Evolutionary conservation across 1,140 invertebrate genomes (phyloP).

Genomic region (Drosophila bocqueti): DNA sequence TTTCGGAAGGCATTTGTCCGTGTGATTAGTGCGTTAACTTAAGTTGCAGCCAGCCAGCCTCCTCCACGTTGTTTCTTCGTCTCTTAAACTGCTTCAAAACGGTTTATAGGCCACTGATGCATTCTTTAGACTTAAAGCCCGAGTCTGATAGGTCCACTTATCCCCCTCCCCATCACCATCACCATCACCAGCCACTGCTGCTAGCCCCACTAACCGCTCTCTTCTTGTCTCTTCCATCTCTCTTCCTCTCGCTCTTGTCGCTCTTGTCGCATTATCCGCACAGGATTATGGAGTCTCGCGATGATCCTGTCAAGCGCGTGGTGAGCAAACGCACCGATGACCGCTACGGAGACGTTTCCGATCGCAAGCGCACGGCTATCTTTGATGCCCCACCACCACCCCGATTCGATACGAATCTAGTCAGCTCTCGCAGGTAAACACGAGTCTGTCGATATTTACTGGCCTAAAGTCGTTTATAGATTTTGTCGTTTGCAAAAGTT

Average conservation of each 20-base stretch:
- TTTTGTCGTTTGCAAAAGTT: background rate
- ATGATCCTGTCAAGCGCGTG: constrained; percentile 85
- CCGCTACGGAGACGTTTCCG: constrained; percentile 80
- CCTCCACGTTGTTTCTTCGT: constrained; percentile 73
- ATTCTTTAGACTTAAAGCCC: constrained; percentile 38
- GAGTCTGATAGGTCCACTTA: constrained; percentile 11
- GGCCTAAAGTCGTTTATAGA: background rate
- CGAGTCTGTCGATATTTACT: too few species aligned
- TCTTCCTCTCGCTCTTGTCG: constrained; percentile 51
- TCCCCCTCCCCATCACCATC: background rate
- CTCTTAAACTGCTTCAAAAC: constrained; percentile 46
- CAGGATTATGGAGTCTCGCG: constrained; percentile 82
- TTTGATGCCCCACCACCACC: constrained; percentile 85
- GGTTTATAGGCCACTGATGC: constrained; percentile 48
- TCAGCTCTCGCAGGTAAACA: constrained; percentile 54
- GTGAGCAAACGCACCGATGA: constrained; percentile 82
- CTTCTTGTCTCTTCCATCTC: constrained; percentile 60
- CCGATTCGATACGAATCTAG: constrained; percentile 77
- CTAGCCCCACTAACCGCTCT: constrained; percentile 32
- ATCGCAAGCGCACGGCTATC: constrained; percentile 85
- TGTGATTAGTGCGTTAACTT: constrained; percentile 63
- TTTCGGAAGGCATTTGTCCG: constrained; percentile 61
- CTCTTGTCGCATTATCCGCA: constrained; percentile 28
- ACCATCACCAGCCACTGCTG: background rate
- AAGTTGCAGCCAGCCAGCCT: constrained; percentile 55